Evolutionary conservation across 2,888 invertebrate species (phyloP).

Genomic region (Nesidiocoris tenuis): DNA sequence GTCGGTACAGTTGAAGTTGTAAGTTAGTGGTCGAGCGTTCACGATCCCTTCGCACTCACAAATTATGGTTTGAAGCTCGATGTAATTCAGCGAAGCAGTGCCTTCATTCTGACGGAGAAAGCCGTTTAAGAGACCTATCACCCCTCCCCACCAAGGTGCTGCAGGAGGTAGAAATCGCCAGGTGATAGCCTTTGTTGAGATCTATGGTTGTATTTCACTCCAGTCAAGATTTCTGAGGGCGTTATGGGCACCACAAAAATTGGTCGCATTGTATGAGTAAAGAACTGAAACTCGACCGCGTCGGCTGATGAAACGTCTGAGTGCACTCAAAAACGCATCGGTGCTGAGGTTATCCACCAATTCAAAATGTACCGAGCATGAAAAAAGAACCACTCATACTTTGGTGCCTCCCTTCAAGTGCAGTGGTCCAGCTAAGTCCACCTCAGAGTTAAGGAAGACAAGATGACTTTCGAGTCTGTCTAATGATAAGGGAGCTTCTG

Average conservation of each 20-base stretch:
- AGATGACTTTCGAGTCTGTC: slow-evolving; percentile 51
- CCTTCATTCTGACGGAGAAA: slow-evolving; percentile 38
- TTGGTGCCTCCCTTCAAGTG: slow-evolving; percentile 48
- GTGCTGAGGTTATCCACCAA: slow-evolving; percentile 52
- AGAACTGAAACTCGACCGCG: slow-evolving; percentile 52
- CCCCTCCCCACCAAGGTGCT: slow-evolving; percentile 38
- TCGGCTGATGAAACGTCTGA: slow-evolving; percentile 53
- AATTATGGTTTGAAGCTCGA: slow-evolving; percentile 42
- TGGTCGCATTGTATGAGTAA: slow-evolving; percentile 55
- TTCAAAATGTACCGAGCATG: slow-evolving; percentile 55
- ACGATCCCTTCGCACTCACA: slow-evolving; percentile 22
- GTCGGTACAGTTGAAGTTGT: slow-evolving; percentile 21
- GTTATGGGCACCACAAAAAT: slow-evolving; percentile 54
- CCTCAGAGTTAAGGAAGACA: slow-evolving; percentile 52
- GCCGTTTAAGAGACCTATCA: slow-evolving; percentile 41
- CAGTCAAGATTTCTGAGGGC: slow-evolving; percentile 59
- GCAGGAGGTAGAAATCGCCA: slow-evolving; percentile 53
- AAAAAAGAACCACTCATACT: slow-evolving; percentile 53
- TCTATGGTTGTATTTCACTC: slow-evolving; percentile 52
- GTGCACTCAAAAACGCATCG: slow-evolving; percentile 51
- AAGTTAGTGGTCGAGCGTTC: slow-evolving; percentile 43
- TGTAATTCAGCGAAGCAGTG: slow-evolving; percentile 16
- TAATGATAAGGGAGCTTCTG: slow-evolving; percentile 51
- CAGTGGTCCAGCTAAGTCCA: slow-evolving; percentile 55
- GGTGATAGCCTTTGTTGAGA: slow-evolving; percentile 47